Evolutionary conservation across 2,888 invertebrate genomes (phyloP).

Genomic region (Pinctada fucata): DNA sequence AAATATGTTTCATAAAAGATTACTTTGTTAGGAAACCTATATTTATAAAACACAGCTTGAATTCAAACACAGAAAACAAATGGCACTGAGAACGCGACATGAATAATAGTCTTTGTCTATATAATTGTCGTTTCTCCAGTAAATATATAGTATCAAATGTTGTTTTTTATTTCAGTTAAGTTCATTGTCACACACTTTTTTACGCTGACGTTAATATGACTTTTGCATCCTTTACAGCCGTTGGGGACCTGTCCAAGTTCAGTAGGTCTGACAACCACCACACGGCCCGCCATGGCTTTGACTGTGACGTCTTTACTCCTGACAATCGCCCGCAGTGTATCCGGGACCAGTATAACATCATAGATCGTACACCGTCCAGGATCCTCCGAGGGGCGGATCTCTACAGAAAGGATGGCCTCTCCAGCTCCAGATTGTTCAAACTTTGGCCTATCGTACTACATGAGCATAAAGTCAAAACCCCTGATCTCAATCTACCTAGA

Average conservation of each 20-base stretch:
- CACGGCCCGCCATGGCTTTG: slow-evolving; percentile 84
- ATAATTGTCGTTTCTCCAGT: too few relatives aligned
- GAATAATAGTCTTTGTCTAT: too few relatives aligned
- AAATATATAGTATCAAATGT: too few relatives aligned
- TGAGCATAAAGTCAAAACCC: slow-evolving; percentile 58
- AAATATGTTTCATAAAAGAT: too few relatives aligned
- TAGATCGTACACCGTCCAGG: slow-evolving; percentile 79
- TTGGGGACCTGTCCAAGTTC: slow-evolving; percentile 93
- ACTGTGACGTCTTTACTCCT: slow-evolving; percentile 86
- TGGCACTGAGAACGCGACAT: too few relatives aligned
- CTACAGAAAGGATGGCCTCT: slow-evolving; percentile 67
- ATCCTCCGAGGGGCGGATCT: slow-evolving; percentile 65
- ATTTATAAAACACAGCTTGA: too few relatives aligned
- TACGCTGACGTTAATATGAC: too few relatives aligned
- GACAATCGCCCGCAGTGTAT: slow-evolving; percentile 87
- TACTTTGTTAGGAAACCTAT: too few relatives aligned
- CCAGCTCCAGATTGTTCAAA: slow-evolving; percentile 65
- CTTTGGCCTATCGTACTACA: slow-evolving; percentile 69
- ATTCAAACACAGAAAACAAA: too few relatives aligned
- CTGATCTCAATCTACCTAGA: slow-evolving; percentile 62
- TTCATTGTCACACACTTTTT: too few relatives aligned
- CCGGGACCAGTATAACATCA: slow-evolving; percentile 87
- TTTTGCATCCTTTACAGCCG: slow-evolving; percentile 83
- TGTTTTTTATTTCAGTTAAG: too few relatives aligned
- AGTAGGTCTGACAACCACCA: slow-evolving; percentile 81